Base-by-base conservation (phyloP, 1,140 invertebrate species). In the Drosophila sturtevanti region DNA sequence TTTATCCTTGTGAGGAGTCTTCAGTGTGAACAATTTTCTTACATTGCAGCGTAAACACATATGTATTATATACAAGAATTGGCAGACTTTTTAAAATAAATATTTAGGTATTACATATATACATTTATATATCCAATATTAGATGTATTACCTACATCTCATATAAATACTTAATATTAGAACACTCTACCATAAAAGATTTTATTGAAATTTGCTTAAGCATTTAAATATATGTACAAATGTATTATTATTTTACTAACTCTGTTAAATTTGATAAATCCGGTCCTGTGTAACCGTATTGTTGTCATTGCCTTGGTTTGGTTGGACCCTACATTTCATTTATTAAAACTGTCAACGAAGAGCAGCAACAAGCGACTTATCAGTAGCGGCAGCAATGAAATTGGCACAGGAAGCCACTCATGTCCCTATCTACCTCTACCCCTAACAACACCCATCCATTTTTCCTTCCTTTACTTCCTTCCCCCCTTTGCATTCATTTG, bases 271-370 rank as follows among this genome's bases (percentile, higher is more conserved):
- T 48, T 21, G 4, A 4, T 21, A 21, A 48, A 48, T 48, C 41
- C 41, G 41, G 16, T 11, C 41, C 41, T 48, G 41, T 18, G 2
- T 44, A n/a, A 18, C 41, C 14, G 41, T 48, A 16, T 44, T 18
- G 41, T 48, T 48, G 16, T n/a, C n/a, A n/a, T 41, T 41, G 38
- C 38, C n/a, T 41, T 41, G n/a, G n/a, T n/a, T n/a, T n/a, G n/a
- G 4, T 31, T 31, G 0, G 27, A 6, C 27, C 27, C 27, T 31
- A 4, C 41, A 67, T 72, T 69, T 81, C 75, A 86, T 78, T 86
- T 87, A 76, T 79, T 85, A 81, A 78, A 81, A 72, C 68, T 75
- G 81, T 70, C 79, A 65, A 51, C 81, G 61, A 72, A 55, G 63
- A 18, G 31, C 14, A 64, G 66, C 66, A 64, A 77, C 66, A 76